These are phyloP conservation scores for Peribatodes rhomboidaria DNA, from an alignment of 2,888 invertebrate genomes.

Conservation along the genomic window DNA sequence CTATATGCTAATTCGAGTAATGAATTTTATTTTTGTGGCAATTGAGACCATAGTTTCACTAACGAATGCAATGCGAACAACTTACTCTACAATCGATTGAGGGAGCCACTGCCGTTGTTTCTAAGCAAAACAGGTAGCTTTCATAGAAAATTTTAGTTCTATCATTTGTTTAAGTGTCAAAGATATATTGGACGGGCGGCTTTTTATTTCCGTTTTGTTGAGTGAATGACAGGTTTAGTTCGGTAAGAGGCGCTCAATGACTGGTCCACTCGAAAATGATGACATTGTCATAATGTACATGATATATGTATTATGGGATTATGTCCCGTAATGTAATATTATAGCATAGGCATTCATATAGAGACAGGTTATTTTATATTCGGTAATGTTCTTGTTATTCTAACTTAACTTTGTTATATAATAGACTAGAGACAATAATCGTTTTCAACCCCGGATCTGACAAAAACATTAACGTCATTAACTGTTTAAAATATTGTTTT, in stretches of 20 bases:
- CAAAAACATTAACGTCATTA: too few species aligned
- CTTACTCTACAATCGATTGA: background rate
- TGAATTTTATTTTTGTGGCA: constrained; percentile 40
- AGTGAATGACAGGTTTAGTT: constrained; percentile 9
- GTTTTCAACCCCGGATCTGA: too few species aligned
- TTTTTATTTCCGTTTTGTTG: constrained; percentile 12
- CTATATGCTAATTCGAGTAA: constrained; percentile 59
- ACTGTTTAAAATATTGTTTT: too few species aligned
- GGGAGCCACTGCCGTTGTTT: background rate
- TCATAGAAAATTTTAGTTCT: background rate
- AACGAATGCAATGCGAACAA: constrained; percentile 8
- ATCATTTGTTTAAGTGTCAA: background rate
- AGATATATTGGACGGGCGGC: background rate
- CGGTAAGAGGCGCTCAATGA: background rate
- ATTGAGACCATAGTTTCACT: constrained; percentile 42
- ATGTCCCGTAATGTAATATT: background rate
- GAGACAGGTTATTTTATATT: too few species aligned
- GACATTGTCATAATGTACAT: constrained; percentile 3
- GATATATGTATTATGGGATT: background rate
- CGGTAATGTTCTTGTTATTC: background rate
- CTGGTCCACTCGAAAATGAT: constrained; percentile 6
- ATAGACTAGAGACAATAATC: too few species aligned
- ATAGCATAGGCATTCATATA: too few species aligned
- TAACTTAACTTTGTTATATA: background rate
- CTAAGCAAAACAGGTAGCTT: background rate